Percentiles rank a stretch among this genome's conserved stretches.
Conservation (phyloP, 2,888 invertebrate genomes). For the Agrotis clavis region DNA sequence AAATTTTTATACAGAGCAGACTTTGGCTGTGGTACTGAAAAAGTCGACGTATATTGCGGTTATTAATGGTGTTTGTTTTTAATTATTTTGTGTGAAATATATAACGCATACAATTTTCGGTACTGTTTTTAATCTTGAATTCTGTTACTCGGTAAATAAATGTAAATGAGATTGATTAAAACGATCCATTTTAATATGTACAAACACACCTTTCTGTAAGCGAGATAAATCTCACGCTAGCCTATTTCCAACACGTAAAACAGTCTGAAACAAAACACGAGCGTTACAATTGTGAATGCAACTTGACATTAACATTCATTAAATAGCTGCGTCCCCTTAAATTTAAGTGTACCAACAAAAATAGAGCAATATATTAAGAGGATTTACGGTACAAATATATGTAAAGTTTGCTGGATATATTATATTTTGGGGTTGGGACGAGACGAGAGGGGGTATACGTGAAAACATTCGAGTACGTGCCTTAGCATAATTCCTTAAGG, state of each 20-base stretch:
- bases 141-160: background rate
- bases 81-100: constrained; percentile 67
- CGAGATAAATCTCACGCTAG: constrained; percentile 50
- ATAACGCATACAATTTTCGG: constrained; percentile 48
- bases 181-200: background rate
- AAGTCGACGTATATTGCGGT: constrained; percentile 65
- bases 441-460: constrained; percentile 88
- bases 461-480: constrained; percentile 90
- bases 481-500: constrained; percentile 89
- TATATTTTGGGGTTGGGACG: constrained; percentile 89
- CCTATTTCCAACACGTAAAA: constrained; percentile 68
- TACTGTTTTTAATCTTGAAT: constrained; percentile 10
- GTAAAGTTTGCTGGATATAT: constrained; percentile 91
- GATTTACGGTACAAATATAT: constrained; percentile 91
- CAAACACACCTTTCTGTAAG: constrained; percentile 14
- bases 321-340: constrained; percentile 87
- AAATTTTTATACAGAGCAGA: constrained; percentile 70
- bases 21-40: constrained; percentile 61
- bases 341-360: constrained; percentile 89
- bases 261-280: constrained; percentile 73
- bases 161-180: background rate
- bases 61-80: constrained; percentile 69
- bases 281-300: constrained; percentile 82
- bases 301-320: constrained; percentile 88
- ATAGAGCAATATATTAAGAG: constrained; percentile 90